Conservation (phyloP, 1,140 invertebrate species). For the Papilio machaon region DNA sequence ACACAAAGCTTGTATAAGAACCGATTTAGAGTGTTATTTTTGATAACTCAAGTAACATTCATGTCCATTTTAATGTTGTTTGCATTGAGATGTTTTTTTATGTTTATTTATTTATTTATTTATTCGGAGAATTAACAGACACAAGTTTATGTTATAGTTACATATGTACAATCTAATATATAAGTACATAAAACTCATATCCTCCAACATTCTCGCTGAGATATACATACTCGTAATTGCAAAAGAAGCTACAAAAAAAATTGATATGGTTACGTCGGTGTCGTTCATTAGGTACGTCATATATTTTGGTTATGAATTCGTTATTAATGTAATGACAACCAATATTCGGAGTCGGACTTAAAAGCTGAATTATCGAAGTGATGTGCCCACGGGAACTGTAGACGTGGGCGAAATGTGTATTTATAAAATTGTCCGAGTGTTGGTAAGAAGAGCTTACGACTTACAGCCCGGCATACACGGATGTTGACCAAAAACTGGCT, state of each 20-base stretch:
- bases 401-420: slow-evolving; percentile 37
- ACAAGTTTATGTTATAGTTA: no score
- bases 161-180: no score
- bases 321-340: not conserved
- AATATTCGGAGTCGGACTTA: not conserved
- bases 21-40: not conserved
- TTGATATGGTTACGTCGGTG: no score
- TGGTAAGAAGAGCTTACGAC: not conserved
- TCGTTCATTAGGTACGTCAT: no score
- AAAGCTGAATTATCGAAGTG: not conserved
- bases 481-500: slow-evolving; percentile 18
- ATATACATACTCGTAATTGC: no score
- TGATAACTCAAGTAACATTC: no score
- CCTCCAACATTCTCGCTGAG: no score
- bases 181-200: no score
- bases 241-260: no score
- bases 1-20: no score
- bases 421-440: slow-evolving; percentile 24
- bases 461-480: not conserved
- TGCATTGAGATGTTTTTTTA: not conserved
- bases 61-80: not conserved
- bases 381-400: not conserved
- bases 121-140: no score
- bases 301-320: not conserved
- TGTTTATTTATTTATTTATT: no score